Conservation (phyloP, 2,113 vertebrate genomes). For the Lanius collurio region DNA sequence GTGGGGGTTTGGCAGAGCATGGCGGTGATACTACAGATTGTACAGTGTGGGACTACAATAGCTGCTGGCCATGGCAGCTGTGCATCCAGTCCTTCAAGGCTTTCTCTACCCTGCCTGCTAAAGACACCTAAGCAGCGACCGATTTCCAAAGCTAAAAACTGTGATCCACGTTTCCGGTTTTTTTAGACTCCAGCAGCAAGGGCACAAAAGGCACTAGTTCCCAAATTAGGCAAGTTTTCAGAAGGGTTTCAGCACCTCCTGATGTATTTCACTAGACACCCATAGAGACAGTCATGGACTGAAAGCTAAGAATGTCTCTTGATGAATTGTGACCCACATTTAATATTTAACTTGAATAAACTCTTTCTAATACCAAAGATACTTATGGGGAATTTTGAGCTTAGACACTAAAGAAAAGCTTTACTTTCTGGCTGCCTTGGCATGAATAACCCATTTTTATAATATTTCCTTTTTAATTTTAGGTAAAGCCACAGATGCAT, state of each 20-base stretch:
- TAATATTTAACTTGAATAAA: background rate
- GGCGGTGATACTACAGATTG: background rate
- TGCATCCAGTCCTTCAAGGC: background rate
- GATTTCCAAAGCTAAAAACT: background rate
- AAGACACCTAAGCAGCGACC: fast-evolving
- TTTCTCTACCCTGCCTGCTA: background rate
- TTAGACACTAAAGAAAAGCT: background rate
- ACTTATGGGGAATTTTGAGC: background rate
- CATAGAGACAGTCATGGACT: background rate
- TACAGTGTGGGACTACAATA: background rate
- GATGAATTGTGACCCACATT: background rate
- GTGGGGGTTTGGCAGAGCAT: background rate
- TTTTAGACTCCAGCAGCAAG: background rate
- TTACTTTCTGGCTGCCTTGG: background rate
- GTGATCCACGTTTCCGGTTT: fast-evolving
- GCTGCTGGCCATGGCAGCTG: background rate
- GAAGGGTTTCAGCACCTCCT: background rate
- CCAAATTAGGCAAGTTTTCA: background rate
- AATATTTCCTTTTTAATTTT: background rate
- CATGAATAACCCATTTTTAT: background rate
- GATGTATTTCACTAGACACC: background rate
- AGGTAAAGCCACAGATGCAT: background rate
- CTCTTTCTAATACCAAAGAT: background rate
- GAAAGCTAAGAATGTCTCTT: background rate
- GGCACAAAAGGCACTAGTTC: background rate